Percentiles rank a stretch among this genome's conserved stretches.
phyloP scores from a whole-genome alignment of 1,140 invertebrate species.

The Papilio helenus region DNA sequence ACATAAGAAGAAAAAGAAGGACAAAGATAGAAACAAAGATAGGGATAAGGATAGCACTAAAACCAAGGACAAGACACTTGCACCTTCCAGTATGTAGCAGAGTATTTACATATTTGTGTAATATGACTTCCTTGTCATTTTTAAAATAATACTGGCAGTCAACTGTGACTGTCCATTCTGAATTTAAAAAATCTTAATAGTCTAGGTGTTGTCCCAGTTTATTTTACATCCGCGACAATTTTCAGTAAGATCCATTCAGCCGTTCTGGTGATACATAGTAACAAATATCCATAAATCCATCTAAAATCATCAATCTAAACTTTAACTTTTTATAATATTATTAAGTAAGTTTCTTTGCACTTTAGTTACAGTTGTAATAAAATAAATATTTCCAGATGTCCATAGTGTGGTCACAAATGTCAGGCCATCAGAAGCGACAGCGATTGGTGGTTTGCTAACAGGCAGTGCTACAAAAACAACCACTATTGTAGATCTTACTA shows the following conservation, averaged over 20 bases:
- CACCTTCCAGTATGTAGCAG: conserved; percentile 72
- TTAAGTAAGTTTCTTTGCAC: no score
- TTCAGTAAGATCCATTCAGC: no score
- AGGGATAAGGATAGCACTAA: conserved; percentile 62
- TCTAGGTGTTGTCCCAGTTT: no score
- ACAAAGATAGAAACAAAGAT: conserved; percentile 67
- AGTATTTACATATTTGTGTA: background rate
- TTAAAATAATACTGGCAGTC: no score
- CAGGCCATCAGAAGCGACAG: conserved; percentile 86
- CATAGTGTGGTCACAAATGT: conserved; percentile 81
- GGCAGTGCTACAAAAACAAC: conserved; percentile 82
- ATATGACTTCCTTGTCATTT: no score
- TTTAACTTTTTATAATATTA: no score
- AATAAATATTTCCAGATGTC: conserved; percentile 64
- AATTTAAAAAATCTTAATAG: no score
- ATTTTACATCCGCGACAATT: background rate
- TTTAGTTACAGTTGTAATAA: background rate
- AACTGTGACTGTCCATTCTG: no score
- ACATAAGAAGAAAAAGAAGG: conserved; percentile 78
- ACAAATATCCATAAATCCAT: no score
- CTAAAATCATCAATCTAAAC: no score
- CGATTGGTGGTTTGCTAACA: conserved; percentile 86
- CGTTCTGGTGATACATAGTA: no score
- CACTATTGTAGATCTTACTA: conserved; percentile 85
- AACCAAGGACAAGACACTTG: conserved; percentile 76